Base-by-base conservation (phyloP, 2,888 invertebrate genomes). In the Chrysina gloriosa region DNA sequence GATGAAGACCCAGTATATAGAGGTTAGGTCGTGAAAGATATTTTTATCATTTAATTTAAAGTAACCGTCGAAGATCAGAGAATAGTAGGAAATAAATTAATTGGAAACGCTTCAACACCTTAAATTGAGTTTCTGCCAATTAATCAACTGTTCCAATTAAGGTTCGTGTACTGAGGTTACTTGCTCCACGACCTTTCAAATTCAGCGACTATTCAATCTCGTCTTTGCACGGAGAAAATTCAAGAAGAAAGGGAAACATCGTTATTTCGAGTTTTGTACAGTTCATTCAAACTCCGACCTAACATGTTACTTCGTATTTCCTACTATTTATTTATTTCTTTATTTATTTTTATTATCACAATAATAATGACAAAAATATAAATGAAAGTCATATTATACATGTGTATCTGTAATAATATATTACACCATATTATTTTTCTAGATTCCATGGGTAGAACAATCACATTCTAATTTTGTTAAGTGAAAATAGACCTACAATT, bases 71-170 rank as follows among this genome's bases (percentile, higher is more conserved):
- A 21, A 56, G 39, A 56, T 56, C 11, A 21, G 36, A 34, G 11
- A 23, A 19, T 23, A 23, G 23, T 21, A 39, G 39, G 36, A 11
- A 56, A 36, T 54, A 54, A 56, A 23, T 36, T 56, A 39, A 56
- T 56, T 56, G 56, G 23, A 25, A 56, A 39, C 56, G 39, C 36
- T 36, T n/a, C 56, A 39, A 39, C 56, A 39, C 56, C 56, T 56
- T 11, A 39, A 56, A 56, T 56, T 39, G 56, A 56, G 23, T 56
- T 23, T 21, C 21, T 25, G 23, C 39, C 36, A 56, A 56, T 56
- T 56, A 56, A 56, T 56, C 56, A 36, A 39, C 36, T 6, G 36
- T 23, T 4, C 56, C 36, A 56, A 56, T 56, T 56, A 56, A 36
- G 39, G 21, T 39, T 16, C 36, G 50, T 56, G 14, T 23, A 56